Base-by-base conservation (phyloP, 2,888 invertebrate species). In the Polietes domitor region DNA sequence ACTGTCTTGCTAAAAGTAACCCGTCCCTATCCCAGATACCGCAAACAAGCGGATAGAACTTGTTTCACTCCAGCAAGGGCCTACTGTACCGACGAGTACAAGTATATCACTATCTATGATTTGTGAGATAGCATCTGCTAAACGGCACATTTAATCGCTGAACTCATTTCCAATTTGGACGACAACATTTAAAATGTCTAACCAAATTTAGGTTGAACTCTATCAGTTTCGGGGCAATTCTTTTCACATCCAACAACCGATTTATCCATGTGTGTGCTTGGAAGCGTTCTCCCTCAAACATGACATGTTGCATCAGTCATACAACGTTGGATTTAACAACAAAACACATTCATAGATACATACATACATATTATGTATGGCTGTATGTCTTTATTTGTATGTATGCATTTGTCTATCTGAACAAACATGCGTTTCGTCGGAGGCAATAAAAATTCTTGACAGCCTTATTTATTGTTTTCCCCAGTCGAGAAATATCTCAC, bases 231-330 rank as follows among this genome's bases (percentile, higher is more conserved):
- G 61, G 61, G 61, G 61, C 61, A 61, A 26, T 58, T 58, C 58
- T 26, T 26, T 58, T 58, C 26, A 26, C 26, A 24, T 24, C 26
- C 58, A 58, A 9, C 28, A 28, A 61, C 15, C 61, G 61, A 61
- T 61, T 61, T 26, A 24, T 32, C 61, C 32, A 19, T 24, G 61
- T 61, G 15, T 61, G 26, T 32, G n/a, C 24, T 28, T n/a, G n/a
- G 61, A 26, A 10, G 15, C 4, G 12, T 24, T 21, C 7, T n/a
- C 28, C 28, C 61, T 28, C 12, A 28, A 61, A 32, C n/a, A 61
- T 61, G 61, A 61, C 32, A 61, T 61, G 61, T 26, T 61, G 61
- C 61, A 61, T 24, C 61, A 61, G 61, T 61, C 61, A 58, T 26
- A 24, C 26, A n/a, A 61, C 15, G 58, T 58, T 26, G 58, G 15